Conservation (phyloP, 2,113 vertebrate genomes). For the Leucopternis melanops region DNA sequence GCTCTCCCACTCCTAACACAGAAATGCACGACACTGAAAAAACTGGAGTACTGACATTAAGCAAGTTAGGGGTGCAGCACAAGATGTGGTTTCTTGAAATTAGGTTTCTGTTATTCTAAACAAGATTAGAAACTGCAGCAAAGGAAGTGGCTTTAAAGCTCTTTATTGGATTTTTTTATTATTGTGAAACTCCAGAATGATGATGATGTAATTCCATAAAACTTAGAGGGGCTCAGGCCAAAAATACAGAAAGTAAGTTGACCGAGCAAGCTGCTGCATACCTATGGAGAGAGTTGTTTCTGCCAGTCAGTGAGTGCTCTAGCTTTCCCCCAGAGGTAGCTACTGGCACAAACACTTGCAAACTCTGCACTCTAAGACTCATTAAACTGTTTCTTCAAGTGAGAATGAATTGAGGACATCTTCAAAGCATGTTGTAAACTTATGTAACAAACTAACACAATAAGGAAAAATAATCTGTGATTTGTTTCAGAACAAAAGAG, state of each 20-base stretch:
- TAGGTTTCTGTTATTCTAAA: conserved; percentile 5
- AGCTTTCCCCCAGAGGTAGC: neutral
- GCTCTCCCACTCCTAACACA: neutral
- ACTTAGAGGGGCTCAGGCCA: neutral
- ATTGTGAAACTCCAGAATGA: neutral
- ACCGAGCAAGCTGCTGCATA: fast-evolving
- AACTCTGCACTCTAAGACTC: neutral
- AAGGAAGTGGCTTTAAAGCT: conserved; percentile 6
- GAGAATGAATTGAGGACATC: neutral
- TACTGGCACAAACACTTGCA: neutral
- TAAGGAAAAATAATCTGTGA: neutral
- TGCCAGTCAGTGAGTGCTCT: neutral
- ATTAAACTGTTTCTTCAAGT: neutral
- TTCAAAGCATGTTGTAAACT: neutral
- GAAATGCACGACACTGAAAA: neutral
- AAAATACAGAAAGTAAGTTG: neutral
- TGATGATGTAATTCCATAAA: conserved; percentile 3
- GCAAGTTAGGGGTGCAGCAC: neutral
- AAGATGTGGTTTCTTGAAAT: neutral
- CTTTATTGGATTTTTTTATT: neutral
- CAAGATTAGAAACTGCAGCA: neutral
- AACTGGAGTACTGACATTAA: neutral
- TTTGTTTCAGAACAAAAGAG: neutral
- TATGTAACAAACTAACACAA: neutral
- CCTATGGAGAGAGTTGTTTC: neutral